Evolutionary conservation across 2,113 vertebrate genomes (phyloP).

Genomic region (Nymphicus hollandicus): DNA sequence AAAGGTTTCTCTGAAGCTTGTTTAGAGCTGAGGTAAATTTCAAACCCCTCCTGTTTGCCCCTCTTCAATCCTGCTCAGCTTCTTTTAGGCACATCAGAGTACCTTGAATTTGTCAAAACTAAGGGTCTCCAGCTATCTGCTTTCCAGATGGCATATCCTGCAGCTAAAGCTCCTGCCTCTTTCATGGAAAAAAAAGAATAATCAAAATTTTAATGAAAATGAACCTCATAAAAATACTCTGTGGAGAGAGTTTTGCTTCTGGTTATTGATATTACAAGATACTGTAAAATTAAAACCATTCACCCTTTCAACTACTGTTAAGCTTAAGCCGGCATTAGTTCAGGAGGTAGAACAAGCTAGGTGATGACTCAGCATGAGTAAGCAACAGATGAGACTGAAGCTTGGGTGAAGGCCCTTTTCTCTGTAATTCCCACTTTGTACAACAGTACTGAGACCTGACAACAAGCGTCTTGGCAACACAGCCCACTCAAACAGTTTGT

Average conservation of each 20-base stretch:
- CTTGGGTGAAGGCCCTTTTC: background rate
- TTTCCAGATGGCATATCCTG: background rate
- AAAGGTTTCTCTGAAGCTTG: background rate
- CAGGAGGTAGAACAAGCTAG: background rate
- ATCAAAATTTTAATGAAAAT: background rate
- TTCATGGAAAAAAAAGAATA: background rate
- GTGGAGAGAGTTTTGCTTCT: background rate
- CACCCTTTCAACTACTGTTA: background rate
- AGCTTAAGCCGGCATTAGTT: background rate
- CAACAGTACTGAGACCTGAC: background rate
- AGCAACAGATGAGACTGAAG: background rate
- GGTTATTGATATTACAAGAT: background rate
- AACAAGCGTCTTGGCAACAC: background rate
- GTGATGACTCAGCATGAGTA: background rate
- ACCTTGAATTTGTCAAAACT: background rate
- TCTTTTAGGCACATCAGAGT: background rate
- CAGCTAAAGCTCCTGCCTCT: background rate
- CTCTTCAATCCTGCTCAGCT: background rate
- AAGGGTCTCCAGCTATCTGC: background rate
- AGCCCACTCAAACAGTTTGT: background rate
- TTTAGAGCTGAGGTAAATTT: background rate
- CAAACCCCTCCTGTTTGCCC: background rate
- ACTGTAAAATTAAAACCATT: background rate
- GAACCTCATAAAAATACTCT: background rate
- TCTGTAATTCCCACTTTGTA: background rate